These are phyloP conservation scores for Trichopria drosophilae DNA, from an alignment of 2,888 invertebrate genomes.

Conservation along the genomic window DNA sequence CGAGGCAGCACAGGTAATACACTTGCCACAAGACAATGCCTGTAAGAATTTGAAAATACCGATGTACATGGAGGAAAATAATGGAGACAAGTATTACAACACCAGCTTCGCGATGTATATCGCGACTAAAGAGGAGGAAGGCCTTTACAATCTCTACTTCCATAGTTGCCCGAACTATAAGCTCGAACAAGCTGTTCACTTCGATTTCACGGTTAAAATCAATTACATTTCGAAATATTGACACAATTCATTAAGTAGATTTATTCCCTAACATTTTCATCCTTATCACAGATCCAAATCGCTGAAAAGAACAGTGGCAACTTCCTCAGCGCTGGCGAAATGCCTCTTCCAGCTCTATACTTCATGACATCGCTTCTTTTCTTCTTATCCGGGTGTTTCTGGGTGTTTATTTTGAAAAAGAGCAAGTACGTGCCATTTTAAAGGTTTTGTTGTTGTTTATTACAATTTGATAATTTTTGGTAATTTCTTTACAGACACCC, in stretches of 20 bases:
- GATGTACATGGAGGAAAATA: constrained; percentile 61
- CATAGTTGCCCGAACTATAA: constrained; percentile 85
- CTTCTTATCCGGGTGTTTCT: constrained; percentile 85
- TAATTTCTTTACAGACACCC: constrained; percentile 64
- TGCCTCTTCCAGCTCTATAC: constrained; percentile 91
- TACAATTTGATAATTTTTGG: constrained; percentile 6
- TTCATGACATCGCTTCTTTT: constrained; percentile 90
- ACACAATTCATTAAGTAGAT: neutral
- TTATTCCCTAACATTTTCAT: constrained; percentile 6
- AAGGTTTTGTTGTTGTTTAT: neutral
- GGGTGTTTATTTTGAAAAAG: constrained; percentile 85
- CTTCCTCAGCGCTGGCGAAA: constrained; percentile 93
- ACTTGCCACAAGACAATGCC: constrained; percentile 15
- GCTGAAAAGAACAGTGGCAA: constrained; percentile 84
- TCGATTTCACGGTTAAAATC: constrained; percentile 72
- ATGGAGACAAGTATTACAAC: constrained; percentile 66
- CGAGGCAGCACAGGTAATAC: constrained; percentile 1
- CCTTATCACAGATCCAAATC: constrained; percentile 71
- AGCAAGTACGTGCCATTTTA: constrained; percentile 64
- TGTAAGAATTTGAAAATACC: constrained; percentile 60
- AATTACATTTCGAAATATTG: constrained; percentile 3
- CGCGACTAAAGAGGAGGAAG: constrained; percentile 77
- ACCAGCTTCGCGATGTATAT: constrained; percentile 78
- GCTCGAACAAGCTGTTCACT: constrained; percentile 58
- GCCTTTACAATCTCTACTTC: constrained; percentile 91